Conservation (phyloP, 2,888 invertebrate genomes). For the Pachydiplax longipennis region DNA sequence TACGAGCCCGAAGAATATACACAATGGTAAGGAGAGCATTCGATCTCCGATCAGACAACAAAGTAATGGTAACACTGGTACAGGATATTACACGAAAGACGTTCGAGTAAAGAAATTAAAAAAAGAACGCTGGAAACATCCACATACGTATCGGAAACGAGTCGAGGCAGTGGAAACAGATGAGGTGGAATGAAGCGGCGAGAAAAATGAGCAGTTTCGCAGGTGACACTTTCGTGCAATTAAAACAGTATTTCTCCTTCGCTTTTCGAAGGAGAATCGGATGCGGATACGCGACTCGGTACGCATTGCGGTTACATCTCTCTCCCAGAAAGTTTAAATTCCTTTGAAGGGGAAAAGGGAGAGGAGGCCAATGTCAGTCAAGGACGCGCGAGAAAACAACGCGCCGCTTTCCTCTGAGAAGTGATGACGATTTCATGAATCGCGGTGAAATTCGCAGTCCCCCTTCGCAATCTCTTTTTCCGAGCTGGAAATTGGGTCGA, state of each 20-base stretch:
- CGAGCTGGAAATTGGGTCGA: neutral
- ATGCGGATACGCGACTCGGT: constrained; percentile 33
- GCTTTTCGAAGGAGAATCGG: neutral
- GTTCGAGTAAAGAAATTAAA: neutral
- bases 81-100: neutral
- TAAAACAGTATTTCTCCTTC: neutral
- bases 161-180: neutral
- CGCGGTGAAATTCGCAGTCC: neutral
- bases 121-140: neutral
- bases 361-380: neutral
- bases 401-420: too few relatives aligned
- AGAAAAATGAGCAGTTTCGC: neutral
- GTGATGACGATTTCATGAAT: neutral
- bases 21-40: neutral
- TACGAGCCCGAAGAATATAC: neutral
- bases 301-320: constrained; percentile 37
- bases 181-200: neutral
- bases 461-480: neutral
- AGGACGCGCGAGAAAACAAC: too few relatives aligned
- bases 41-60: neutral
- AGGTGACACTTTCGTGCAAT: neutral
- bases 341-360: neutral
- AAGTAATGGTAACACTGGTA: neutral
- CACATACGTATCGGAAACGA: neutral
- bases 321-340: constrained; percentile 1